Conservation (phyloP, 64 coral and sea anemone species). For the Dendrophyllia cribrosa region DNA sequence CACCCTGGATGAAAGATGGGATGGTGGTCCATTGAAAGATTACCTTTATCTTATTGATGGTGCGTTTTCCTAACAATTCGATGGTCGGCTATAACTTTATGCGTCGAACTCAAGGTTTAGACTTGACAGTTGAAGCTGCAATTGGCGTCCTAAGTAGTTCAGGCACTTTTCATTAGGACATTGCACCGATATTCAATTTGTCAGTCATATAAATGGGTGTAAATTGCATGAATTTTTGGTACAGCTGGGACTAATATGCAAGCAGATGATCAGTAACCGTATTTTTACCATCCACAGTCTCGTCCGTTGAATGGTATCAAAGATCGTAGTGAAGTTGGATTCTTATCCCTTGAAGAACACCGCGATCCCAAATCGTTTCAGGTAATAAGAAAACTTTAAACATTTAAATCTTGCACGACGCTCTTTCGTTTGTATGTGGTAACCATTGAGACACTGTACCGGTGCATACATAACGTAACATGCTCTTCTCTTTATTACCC, state of each 20-base stretch:
- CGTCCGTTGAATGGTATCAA: conserved; percentile 75
- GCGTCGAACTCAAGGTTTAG: neutral
- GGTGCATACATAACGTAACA: neutral
- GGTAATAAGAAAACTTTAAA: conserved; percentile 23
- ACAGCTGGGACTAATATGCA: too few relatives aligned
- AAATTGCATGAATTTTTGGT: too few relatives aligned
- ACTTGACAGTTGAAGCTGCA: neutral
- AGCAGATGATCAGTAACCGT: too few relatives aligned
- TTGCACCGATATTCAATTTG: too few relatives aligned
- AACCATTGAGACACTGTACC: neutral
- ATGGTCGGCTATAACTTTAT: too few relatives aligned
- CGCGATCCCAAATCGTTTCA: conserved; percentile 60
- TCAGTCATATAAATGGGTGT: too few relatives aligned
- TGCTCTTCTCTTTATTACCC: neutral
- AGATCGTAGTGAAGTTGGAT: conserved; percentile 83
- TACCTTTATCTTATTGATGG: too few relatives aligned
- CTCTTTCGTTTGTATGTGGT: neutral
- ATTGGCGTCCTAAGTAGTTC: too few relatives aligned
- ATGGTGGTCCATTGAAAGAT: too few relatives aligned
- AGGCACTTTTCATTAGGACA: too few relatives aligned
- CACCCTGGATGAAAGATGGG: too few relatives aligned
- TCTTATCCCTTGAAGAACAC: conserved; percentile 77
- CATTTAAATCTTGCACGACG: neutral
- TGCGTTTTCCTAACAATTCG: too few relatives aligned
- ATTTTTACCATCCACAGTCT: conserved; percentile 27